phyloP scores from a whole-genome alignment of 2,888 invertebrate species.

The Stenchaetothrips biformis region DNA sequence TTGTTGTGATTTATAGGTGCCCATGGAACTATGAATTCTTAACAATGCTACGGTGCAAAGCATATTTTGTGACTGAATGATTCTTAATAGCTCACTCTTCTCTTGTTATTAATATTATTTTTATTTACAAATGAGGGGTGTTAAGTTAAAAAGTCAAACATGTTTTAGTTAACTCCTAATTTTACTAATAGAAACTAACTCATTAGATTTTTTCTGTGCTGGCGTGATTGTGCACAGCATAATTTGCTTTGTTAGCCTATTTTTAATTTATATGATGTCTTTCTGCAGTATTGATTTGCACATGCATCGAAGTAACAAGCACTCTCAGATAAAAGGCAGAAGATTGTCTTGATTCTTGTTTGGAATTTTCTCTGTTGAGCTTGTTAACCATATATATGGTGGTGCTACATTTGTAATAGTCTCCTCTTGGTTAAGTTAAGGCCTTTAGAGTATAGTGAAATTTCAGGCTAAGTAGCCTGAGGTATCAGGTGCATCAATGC shows the following conservation, averaged over 20 bases:
- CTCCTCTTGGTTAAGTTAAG: too few relatives aligned
- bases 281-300: too few relatives aligned
- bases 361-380: too few relatives aligned
- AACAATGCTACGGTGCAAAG: neutral
- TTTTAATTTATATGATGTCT: neutral
- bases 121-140: neutral
- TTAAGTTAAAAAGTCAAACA: neutral
- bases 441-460: too few relatives aligned
- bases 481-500: too few relatives aligned
- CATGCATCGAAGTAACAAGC: too few relatives aligned
- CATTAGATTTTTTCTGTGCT: neutral
- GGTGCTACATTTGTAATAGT: too few relatives aligned
- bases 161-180: neutral
- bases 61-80: neutral
- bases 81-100: neutral
- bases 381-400: too few relatives aligned
- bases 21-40: neutral
- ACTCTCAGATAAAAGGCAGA: too few relatives aligned
- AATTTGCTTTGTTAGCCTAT: neutral
- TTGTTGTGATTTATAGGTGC: constrained; percentile 10
- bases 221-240: neutral
- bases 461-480: too few relatives aligned
- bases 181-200: neutral
- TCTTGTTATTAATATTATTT: neutral
- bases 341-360: too few relatives aligned